Conservation (phyloP, 1,140 invertebrate genomes). For the Drosophila kohkoa region DNA sequence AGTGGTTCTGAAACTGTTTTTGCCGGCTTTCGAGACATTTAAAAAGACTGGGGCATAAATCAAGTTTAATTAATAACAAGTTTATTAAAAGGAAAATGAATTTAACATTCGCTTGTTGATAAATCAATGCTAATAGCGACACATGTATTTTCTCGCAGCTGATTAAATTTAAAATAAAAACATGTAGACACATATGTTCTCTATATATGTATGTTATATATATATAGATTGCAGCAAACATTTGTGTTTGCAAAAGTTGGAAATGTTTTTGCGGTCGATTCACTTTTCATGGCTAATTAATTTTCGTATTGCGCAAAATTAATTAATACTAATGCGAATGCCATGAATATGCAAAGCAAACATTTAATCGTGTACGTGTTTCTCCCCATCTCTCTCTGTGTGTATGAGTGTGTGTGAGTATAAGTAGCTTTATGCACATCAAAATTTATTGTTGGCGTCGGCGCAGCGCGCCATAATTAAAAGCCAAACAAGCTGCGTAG, state of each 20-base stretch:
- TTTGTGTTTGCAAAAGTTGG: constrained; percentile 45
- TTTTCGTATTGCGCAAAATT: constrained; percentile 83
- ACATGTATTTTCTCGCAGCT: constrained; percentile 59
- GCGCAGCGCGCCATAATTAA: constrained; percentile 77
- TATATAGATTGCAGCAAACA: constrained; percentile 25
- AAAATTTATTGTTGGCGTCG: constrained; percentile 78
- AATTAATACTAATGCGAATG: constrained; percentile 77
- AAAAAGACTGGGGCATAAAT: constrained; percentile 1
- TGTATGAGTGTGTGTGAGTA: constrained; percentile 35
- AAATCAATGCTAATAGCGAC: constrained; percentile 73
- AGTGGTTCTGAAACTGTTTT: neutral
- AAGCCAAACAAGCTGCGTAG: constrained; percentile 75
- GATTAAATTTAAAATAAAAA: constrained; percentile 46
- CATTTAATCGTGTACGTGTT: constrained; percentile 36
- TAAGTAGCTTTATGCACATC: constrained; percentile 51
- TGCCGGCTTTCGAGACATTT: neutral
- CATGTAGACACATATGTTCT: neutral
- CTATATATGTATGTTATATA: constrained; percentile 48
- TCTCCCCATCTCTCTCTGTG: neutral
- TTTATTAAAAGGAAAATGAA: constrained; percentile 11
- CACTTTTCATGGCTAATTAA: constrained; percentile 83
- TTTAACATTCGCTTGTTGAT: constrained; percentile 39
- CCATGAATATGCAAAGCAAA: constrained; percentile 78
- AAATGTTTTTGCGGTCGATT: constrained; percentile 80
- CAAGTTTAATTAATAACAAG: constrained; percentile 20